Percentiles rank a stretch among this genome's conserved stretches.
Conservation (phyloP, 2,797 vertebrate genomes). For the Lithobates pipiens region DNA sequence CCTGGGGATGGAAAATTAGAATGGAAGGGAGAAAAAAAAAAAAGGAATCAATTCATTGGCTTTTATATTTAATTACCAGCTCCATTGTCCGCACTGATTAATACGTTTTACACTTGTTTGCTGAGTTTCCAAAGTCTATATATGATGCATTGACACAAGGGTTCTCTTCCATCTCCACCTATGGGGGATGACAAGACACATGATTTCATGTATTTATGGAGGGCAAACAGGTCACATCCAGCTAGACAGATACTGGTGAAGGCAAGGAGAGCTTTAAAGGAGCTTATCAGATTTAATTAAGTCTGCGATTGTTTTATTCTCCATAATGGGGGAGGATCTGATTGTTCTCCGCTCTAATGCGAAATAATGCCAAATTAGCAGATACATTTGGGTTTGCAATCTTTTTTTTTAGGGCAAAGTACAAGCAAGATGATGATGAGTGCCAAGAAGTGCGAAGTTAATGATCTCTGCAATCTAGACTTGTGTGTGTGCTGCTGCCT, state of each 20-base stretch:
- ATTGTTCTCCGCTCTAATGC: slow-evolving; percentile 8
- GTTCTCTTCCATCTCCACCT: not conserved
- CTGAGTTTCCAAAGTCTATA: slow-evolving; percentile 1
- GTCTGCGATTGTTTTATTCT: slow-evolving; percentile 30
- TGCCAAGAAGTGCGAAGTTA: not conserved
- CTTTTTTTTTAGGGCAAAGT: not conserved
- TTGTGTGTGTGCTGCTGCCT: not conserved
- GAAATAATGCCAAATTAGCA: slow-evolving; percentile 19
- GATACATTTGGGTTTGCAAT: slow-evolving; percentile 7
- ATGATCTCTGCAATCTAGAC: slow-evolving; percentile 3
- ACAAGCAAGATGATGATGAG: not conserved
- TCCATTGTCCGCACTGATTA: slow-evolving; percentile 36
- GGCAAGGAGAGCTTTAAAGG: not conserved
- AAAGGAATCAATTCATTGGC: slow-evolving; percentile 50
- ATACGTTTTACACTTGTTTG: slow-evolving; percentile 35
- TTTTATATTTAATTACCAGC: slow-evolving; percentile 59
- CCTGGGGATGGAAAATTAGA: slow-evolving; percentile 48
- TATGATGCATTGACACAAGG: not conserved
- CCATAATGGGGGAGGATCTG: not conserved
- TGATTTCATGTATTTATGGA: not conserved
- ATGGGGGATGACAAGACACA: slow-evolving; percentile 9
- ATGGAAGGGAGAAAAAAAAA: slow-evolving; percentile 5
- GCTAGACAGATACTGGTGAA: not conserved
- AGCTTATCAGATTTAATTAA: slow-evolving; percentile 31
- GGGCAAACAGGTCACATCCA: not conserved